A percentile compares a stretch with the other conserved stretches of the same genome.
Conservation (phyloP, 23 tunicate genomes). For the Halocynthia roretzi region DNA sequence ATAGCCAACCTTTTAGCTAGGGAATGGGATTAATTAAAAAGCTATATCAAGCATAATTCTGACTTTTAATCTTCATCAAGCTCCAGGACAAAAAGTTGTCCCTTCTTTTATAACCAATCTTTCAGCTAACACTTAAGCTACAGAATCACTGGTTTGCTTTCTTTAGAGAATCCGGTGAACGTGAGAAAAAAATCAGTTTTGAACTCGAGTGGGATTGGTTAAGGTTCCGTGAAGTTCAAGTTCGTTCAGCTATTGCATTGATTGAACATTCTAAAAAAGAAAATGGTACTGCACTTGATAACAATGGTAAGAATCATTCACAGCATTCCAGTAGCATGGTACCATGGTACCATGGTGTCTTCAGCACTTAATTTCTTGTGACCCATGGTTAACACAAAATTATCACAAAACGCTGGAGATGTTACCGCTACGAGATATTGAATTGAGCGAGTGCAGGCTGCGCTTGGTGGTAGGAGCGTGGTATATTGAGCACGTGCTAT, state of each 20-base stretch:
- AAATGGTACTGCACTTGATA: not conserved
- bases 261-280: not conserved
- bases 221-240: constrained; percentile 51
- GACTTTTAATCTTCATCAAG: too few relatives aligned
- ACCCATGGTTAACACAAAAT: too few relatives aligned
- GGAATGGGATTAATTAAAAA: too few relatives aligned
- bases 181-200: constrained; percentile 26
- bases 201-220: constrained; percentile 47
- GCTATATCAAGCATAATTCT: too few relatives aligned
- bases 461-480: too few relatives aligned
- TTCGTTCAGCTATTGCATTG: constrained; percentile 22
- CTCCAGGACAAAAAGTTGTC: too few relatives aligned
- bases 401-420: not conserved
- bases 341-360: too few relatives aligned
- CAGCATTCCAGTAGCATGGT: not conserved
- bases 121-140: not conserved
- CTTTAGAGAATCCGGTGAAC: constrained; percentile 34
- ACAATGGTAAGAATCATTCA: not conserved
- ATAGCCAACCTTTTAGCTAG: too few relatives aligned
- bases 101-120: not conserved
- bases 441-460: too few relatives aligned
- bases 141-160: not conserved
- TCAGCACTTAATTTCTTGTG: too few relatives aligned
- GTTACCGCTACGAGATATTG: not conserved
- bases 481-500: too few relatives aligned